These are phyloP conservation scores for Cyrtorhinus lividipennis DNA, from an alignment of 1,140 invertebrate genomes.

Conservation along the genomic window DNA sequence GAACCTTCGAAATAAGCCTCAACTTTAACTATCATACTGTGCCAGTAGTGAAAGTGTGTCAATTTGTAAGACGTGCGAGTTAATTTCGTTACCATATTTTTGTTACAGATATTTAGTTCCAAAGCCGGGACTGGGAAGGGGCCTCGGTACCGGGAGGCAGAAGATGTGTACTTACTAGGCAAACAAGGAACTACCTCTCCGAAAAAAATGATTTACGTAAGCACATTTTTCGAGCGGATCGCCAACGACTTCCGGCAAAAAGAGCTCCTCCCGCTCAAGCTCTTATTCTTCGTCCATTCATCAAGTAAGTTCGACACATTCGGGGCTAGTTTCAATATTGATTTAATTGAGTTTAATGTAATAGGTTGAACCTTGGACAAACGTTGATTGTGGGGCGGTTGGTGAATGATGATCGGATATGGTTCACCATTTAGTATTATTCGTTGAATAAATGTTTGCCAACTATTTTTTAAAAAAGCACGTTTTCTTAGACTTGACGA, in stretches of 20 bases:
- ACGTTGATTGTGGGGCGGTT: too few relatives aligned
- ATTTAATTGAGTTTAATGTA: too few relatives aligned
- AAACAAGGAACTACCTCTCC: background rate
- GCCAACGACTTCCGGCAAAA: conserved; percentile 53
- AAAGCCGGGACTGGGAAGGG: background rate
- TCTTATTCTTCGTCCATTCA: conserved; percentile 60
- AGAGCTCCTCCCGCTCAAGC: conserved; percentile 52
- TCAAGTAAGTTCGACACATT: conserved; percentile 69
- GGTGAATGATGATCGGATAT: too few relatives aligned
- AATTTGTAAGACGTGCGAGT: too few relatives aligned
- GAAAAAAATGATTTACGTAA: conserved; percentile 25
- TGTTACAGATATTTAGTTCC: background rate
- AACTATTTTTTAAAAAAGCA: too few relatives aligned
- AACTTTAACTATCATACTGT: too few relatives aligned
- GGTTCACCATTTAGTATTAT: background rate
- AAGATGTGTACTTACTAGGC: conserved; percentile 13
- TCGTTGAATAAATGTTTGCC: background rate
- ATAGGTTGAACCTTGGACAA: too few relatives aligned
- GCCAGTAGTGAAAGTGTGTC: too few relatives aligned
- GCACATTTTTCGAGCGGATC: conserved; percentile 46
- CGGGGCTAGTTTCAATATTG: too few relatives aligned
- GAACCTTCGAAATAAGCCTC: too few relatives aligned
- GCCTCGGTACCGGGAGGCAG: background rate
- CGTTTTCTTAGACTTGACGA: too few relatives aligned
- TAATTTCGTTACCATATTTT: too few relatives aligned